Percentiles rank a stretch among this genome's conserved stretches.
Conservation (phyloP, 2,888 invertebrate species). For the Lasioglossum figueresi region DNA sequence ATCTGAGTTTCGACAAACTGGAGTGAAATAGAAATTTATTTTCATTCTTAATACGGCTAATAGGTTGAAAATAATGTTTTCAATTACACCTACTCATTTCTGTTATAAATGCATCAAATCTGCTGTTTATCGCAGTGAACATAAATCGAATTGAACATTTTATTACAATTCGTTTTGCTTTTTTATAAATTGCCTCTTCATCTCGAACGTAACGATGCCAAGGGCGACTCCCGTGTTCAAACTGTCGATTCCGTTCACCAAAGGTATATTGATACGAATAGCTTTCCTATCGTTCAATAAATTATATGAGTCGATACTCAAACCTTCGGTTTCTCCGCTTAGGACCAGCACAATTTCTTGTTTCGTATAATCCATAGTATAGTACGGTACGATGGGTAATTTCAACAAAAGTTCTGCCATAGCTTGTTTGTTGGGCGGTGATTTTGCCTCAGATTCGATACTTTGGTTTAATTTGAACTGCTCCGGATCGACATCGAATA, state of each 20-base stretch:
- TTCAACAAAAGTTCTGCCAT: slow-evolving; percentile 58
- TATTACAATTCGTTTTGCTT: slow-evolving; percentile 39
- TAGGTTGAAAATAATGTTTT: too few species aligned
- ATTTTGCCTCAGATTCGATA: not conserved
- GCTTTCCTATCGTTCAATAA: slow-evolving; percentile 87
- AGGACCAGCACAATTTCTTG: slow-evolving; percentile 88
- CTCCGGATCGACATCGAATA: slow-evolving; percentile 21
- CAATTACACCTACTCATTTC: too few species aligned
- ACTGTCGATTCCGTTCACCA: slow-evolving; percentile 91
- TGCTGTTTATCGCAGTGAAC: not conserved
- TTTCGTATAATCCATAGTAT: slow-evolving; percentile 86
- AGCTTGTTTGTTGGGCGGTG: slow-evolving; percentile 26
- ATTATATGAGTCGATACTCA: slow-evolving; percentile 90
- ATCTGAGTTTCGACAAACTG: not conserved
- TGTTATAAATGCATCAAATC: too few species aligned
- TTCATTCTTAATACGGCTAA: not conserved
- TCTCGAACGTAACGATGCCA: slow-evolving; percentile 93
- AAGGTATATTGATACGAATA: slow-evolving; percentile 90
- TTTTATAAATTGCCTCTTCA: slow-evolving; percentile 87
- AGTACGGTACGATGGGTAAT: slow-evolving; percentile 88
- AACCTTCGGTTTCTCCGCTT: slow-evolving; percentile 95
- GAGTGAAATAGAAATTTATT: not conserved
- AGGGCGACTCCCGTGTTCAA: slow-evolving; percentile 93
- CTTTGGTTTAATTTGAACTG: slow-evolving; percentile 4
- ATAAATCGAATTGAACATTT: slow-evolving; percentile 1